These are phyloP conservation scores for Folsomia candida DNA, from an alignment of 2,888 invertebrate genomes.

Conservation along the genomic window DNA sequence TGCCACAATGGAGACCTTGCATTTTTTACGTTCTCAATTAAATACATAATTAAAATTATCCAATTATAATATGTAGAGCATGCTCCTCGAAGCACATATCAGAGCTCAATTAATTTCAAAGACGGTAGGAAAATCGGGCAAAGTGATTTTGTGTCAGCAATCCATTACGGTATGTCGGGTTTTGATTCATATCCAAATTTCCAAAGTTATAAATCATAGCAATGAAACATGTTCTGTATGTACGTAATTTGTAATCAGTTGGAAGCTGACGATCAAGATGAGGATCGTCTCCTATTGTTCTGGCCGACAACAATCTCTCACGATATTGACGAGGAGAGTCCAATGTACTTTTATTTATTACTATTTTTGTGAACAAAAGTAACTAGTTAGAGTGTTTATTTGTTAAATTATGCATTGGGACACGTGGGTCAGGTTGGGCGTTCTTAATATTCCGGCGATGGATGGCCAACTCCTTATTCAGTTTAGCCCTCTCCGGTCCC, in stretches of 20 bases:
- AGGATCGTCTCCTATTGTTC: conserved; percentile 5
- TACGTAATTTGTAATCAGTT: too few species aligned
- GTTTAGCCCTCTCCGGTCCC: too few species aligned
- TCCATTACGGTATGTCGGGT: background rate
- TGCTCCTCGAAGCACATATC: conserved; percentile 9
- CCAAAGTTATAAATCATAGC: too few species aligned
- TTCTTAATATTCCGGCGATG: too few species aligned
- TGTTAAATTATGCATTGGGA: too few species aligned
- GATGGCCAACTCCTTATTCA: too few species aligned
- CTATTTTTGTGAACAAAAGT: too few species aligned
- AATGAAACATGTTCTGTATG: too few species aligned
- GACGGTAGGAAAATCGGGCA: background rate
- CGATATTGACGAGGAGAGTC: conserved; percentile 77
- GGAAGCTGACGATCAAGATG: conserved; percentile 11
- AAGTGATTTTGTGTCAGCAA: conserved; percentile 2
- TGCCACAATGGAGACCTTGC: background rate
- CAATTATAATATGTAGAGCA: background rate
- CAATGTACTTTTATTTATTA: too few species aligned
- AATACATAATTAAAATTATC: conserved; percentile 1
- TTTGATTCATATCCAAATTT: too few species aligned
- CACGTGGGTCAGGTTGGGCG: too few species aligned
- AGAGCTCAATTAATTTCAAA: conserved; percentile 11
- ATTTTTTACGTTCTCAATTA: background rate
- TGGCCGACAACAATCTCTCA: conserved; percentile 62
- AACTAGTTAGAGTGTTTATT: too few species aligned